A percentile compares a stretch with the other conserved stretches of the same genome.
Conservation (phyloP, 1,140 invertebrate genomes). For the Yoshiicerus persimilis region DNA sequence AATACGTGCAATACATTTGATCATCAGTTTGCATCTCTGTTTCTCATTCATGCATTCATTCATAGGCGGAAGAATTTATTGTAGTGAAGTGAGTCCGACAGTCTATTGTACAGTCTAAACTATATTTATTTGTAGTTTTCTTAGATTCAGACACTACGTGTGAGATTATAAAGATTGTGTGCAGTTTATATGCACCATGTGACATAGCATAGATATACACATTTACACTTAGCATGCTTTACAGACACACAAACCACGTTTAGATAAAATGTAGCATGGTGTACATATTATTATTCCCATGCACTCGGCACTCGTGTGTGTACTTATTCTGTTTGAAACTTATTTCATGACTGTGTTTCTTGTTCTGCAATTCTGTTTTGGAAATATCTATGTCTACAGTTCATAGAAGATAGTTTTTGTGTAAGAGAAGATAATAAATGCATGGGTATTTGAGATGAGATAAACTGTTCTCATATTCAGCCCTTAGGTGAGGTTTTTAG, state of each 20-base stretch:
- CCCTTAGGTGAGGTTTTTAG: neutral
- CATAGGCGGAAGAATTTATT: neutral
- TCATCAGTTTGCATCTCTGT: neutral
- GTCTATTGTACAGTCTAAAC: no score
- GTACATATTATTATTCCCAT: neutral
- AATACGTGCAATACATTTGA: neutral
- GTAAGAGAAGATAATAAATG: neutral
- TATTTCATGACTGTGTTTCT: neutral
- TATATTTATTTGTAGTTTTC: no score
- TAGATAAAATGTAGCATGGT: no score
- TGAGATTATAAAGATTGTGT: no score
- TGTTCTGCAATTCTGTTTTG: neutral
- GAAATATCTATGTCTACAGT: neutral
- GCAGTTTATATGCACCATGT: no score
- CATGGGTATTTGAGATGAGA: neutral
- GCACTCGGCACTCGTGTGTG: neutral
- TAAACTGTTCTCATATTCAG: neutral
- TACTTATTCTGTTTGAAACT: neutral
- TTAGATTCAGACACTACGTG: no score
- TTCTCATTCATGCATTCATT: no score
- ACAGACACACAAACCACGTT: no score
- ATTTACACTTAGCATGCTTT: no score
- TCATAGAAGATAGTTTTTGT: no score
- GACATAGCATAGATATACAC: no score
- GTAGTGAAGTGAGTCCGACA: neutral